phyloP scores from a whole-genome alignment of 2,797 vertebrate genomes.

The Cheirogaleus major region DNA sequence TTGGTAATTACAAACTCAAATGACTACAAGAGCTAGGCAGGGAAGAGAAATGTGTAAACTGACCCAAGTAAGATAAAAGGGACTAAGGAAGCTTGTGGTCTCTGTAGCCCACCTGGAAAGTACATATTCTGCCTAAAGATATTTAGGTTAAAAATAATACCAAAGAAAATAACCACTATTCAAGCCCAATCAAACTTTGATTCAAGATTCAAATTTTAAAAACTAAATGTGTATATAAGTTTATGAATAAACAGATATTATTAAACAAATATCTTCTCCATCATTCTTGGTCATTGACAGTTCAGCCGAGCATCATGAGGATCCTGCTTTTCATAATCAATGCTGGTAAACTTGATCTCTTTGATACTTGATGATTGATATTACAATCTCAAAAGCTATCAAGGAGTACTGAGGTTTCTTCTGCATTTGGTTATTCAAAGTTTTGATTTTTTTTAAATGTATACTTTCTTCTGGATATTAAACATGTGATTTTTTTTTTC shows the following conservation, averaged over 20 bases:
- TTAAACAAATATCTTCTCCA: neutral
- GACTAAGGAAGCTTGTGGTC: neutral
- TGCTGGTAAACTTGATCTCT: neutral
- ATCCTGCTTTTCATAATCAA: neutral
- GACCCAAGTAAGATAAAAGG: slow-evolving; percentile 11
- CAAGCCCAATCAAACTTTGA: neutral
- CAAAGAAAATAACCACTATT: neutral
- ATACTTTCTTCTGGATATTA: neutral
- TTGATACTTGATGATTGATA: neutral
- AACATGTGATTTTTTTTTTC: neutral
- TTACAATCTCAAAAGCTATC: neutral
- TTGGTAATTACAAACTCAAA: neutral
- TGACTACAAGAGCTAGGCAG: neutral
- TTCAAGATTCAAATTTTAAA: slow-evolving; percentile 9
- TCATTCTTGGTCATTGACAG: neutral
- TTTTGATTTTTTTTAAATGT: neutral
- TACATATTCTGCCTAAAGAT: neutral
- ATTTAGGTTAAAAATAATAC: neutral
- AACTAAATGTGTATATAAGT: neutral
- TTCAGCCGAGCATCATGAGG: neutral
- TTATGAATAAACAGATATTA: neutral
- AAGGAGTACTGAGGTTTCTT: neutral
- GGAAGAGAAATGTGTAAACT: neutral
- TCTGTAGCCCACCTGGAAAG: neutral
- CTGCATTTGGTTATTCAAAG: neutral